Evolutionary conservation across 2,797 vertebrate genomes (phyloP).

Genomic region (Ispidina picta): DNA sequence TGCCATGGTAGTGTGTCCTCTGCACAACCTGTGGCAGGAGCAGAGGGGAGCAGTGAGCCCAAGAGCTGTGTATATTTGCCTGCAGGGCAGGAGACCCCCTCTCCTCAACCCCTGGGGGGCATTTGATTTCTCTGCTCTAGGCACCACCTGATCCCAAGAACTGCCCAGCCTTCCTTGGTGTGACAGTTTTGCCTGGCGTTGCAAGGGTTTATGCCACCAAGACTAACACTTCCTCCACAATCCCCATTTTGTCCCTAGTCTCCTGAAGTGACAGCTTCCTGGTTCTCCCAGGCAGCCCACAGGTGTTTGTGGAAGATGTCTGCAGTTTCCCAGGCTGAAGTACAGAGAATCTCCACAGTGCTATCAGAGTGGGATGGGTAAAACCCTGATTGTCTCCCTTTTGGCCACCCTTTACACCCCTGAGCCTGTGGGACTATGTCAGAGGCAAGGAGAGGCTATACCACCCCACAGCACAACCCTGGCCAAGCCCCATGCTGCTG

Average conservation of each 20-base stretch:
- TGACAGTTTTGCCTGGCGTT: background rate
- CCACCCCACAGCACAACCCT: background rate
- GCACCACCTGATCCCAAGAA: fast-evolving
- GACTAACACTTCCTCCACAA: fast-evolving
- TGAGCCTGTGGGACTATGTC: background rate
- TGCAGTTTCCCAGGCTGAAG: background rate
- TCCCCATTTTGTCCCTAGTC: background rate
- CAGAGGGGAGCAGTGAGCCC: background rate
- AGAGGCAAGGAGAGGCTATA: background rate
- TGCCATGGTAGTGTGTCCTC: constrained; percentile 96
- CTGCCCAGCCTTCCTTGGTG: background rate
- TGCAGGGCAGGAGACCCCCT: background rate
- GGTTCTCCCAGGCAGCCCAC: background rate
- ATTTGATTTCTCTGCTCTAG: background rate
- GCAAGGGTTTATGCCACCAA: background rate
- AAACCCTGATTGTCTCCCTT: background rate
- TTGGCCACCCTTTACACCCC: background rate
- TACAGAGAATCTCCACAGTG: background rate
- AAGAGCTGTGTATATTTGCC: fast-evolving
- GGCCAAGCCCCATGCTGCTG: background rate
- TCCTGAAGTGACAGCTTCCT: fast-evolving
- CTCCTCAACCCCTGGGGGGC: background rate
- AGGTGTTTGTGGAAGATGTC: background rate
- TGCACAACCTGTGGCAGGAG: constrained; percentile 90
- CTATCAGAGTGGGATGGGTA: background rate